Conservation (phyloP, 2,797 vertebrate genomes). For the Anas georgica region DNA sequence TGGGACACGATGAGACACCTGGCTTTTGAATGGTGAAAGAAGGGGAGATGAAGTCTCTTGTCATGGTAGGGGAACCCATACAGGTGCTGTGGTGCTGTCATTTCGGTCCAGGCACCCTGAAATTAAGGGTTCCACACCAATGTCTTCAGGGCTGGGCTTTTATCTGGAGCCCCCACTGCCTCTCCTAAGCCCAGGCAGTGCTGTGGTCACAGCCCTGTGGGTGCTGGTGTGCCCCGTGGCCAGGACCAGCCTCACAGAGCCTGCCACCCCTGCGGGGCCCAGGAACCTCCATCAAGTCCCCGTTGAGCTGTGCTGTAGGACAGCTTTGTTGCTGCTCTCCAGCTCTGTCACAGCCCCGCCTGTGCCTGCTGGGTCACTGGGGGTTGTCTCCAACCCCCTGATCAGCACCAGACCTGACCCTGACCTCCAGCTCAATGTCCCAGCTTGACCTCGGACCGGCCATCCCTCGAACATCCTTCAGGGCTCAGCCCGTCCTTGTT, state of each 20-base stretch:
- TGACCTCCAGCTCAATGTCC: background rate
- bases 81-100: background rate
- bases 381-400: background rate
- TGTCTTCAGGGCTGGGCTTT: background rate
- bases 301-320: background rate
- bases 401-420: background rate
- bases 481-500: background rate
- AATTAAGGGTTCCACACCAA: background rate
- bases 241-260: background rate
- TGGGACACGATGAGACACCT: background rate
- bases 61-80: background rate
- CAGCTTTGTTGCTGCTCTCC: background rate
- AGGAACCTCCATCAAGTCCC: background rate
- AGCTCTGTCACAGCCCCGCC: background rate
- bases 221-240: too few relatives aligned
- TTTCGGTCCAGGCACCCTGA: background rate
- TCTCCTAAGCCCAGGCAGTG: background rate
- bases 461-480: background rate
- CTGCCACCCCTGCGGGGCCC: fast-evolving
- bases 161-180: too few relatives aligned
- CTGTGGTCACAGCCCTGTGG: background rate
- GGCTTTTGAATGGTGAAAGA: background rate
- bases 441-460: background rate
- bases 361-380: background rate
- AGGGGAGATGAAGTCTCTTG: background rate